phyloP scores from a whole-genome alignment of 2,888 invertebrate genomes.

The Cinara cedri region DNA sequence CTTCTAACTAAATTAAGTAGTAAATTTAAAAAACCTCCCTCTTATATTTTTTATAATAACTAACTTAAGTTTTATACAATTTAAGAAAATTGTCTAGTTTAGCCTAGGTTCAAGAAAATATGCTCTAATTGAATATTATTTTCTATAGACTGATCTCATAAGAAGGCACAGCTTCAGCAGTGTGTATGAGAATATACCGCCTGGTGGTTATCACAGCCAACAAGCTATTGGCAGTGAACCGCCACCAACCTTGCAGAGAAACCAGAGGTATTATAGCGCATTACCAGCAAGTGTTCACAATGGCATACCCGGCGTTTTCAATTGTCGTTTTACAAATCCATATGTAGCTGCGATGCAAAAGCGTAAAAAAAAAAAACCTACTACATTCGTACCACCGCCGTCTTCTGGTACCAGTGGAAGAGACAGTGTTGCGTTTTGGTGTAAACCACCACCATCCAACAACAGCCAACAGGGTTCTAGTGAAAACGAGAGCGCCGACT shows the following conservation, averaged over 20 bases:
- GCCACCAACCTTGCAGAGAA: constrained; percentile 32
- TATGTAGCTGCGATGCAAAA: constrained; percentile 66
- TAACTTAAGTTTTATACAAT: no score
- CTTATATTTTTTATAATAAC: no score
- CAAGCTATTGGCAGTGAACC: constrained; percentile 14
- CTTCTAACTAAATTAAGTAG: no score
- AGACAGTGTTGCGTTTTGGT: constrained; percentile 72
- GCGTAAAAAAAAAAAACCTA: constrained; percentile 89
- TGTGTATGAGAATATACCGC: constrained; percentile 56
- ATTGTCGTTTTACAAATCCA: constrained; percentile 83
- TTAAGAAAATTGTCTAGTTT: no score
- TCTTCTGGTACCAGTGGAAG: constrained; percentile 61
- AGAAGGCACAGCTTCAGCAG: constrained; percentile 60
- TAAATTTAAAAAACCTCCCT: no score
- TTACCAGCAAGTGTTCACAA: constrained; percentile 51
- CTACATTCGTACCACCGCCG: constrained; percentile 82
- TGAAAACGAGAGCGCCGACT: constrained; percentile 74
- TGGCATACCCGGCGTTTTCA: constrained; percentile 82
- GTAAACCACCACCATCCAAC: constrained; percentile 71
- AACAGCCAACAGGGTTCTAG: constrained; percentile 71
- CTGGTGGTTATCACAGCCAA: constrained; percentile 39
- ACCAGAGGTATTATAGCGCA: constrained; percentile 49
- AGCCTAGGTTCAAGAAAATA: no score
- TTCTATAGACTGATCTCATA: constrained; percentile 58
- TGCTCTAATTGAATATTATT: no score